These are phyloP conservation scores for Orchesellides sinensis DNA, from an alignment of 2,888 invertebrate genomes.

Conservation along the genomic window DNA sequence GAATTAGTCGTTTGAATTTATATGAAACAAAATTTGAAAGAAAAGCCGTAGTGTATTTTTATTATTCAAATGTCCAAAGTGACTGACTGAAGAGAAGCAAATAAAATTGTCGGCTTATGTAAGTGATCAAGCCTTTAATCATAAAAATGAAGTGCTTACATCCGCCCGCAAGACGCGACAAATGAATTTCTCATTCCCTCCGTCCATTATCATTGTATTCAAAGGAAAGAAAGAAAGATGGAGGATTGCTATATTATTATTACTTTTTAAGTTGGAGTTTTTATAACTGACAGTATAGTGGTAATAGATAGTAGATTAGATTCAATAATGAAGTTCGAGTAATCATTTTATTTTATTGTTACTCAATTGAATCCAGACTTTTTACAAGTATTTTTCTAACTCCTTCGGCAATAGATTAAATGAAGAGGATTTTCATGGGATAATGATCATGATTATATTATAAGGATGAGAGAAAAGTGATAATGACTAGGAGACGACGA, in stretches of 20 bases:
- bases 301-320: neutral
- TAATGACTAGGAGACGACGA: constrained; percentile 29
- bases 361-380: constrained; percentile 51
- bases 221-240: constrained; percentile 40
- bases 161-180: constrained; percentile 64
- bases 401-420: constrained; percentile 59
- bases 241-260: constrained; percentile 39
- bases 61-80: constrained; percentile 59
- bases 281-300: neutral
- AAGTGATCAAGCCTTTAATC: constrained; percentile 61
- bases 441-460: constrained; percentile 28
- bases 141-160: constrained; percentile 63
- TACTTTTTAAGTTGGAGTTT: neutral
- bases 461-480: constrained; percentile 5
- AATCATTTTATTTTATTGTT: constrained; percentile 58
- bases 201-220: constrained; percentile 23
- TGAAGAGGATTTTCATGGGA: constrained; percentile 42
- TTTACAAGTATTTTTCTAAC: constrained; percentile 21
- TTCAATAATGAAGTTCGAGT: neutral
- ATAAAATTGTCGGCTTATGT: constrained; percentile 62
- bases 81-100: constrained; percentile 58
- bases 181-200: constrained; percentile 61
- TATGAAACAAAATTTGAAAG: constrained; percentile 19
- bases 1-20: constrained; percentile 26
- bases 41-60: constrained; percentile 17